Base-by-base conservation (phyloP, 2,797 vertebrate genomes). In the Alcedo atthis region DNA sequence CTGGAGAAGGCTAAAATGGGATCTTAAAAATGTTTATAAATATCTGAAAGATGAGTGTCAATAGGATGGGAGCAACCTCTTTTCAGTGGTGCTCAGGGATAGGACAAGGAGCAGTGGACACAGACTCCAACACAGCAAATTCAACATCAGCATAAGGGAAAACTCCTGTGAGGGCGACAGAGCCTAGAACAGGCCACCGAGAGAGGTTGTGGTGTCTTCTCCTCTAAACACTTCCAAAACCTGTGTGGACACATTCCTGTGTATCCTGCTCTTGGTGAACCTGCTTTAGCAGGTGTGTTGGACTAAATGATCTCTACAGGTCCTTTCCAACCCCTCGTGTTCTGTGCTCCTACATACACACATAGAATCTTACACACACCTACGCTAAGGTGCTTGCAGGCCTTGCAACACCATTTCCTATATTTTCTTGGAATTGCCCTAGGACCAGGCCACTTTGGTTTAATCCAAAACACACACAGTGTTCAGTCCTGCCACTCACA, bases 341-440 rank as follows among this genome's bases (percentile, higher is more conserved):
- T 30, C 51, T 30, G 51, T 53, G 28, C 26, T 24, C 30, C 32
- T 9, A 18, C 8, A 30, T 5, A 48, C 17, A 24, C 10, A 12
- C 5, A 11, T 5, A 14, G 0, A 5, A 8, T n/a, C 49, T 61
- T 30, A 32, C 4, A 67, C 6, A 12, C 5, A 9, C 16, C 28
- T 26, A 12, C 4, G 15, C 25, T 45, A 48, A 86, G n/a, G 28
- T 25, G 17, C 18, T 4, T 11, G 12, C 26, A 69, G 25, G 57
- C 48, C 53, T 63, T 22, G 22, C 35, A 69, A 51, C 0, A 5
- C 1, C 6, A 85, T 88, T 69, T 59, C 37, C 25, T 24, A 0
- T 9, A 3, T 64, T 74, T 86, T 77, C 43, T 77, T n/a, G 21
- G 32, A 67, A 35, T 35, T 49, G 24, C 9, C 32, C 24, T 20